These are phyloP conservation scores for Phylloscopus whistleri DNA, from an alignment of 2,113 vertebrate genomes.

Conservation along the genomic window DNA sequence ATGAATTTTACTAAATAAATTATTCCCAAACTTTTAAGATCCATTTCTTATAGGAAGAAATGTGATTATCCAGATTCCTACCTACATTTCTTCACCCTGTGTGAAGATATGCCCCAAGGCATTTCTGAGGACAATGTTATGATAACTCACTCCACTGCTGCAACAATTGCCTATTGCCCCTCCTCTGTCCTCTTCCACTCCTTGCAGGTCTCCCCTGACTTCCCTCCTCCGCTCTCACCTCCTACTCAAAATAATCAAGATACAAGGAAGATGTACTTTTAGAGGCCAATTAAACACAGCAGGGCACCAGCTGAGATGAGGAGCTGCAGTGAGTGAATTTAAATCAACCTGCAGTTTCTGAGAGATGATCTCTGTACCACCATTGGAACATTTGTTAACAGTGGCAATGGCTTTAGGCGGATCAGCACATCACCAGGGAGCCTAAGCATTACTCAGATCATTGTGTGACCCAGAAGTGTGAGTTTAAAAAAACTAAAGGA, in stretches of 20 bases:
- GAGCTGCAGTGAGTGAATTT: slow-evolving; percentile 40
- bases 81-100: not conserved
- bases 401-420: not conserved
- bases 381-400: not conserved
- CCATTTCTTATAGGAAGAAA: not conserved
- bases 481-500: not conserved
- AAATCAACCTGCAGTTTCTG: slow-evolving; percentile 48
- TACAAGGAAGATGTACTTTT: slow-evolving; percentile 18
- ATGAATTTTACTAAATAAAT: not conserved
- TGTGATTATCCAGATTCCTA: not conserved
- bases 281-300: slow-evolving; percentile 55
- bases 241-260: slow-evolving; percentile 31
- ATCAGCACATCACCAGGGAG: not conserved
- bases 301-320: slow-evolving; percentile 15
- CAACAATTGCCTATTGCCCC: not conserved
- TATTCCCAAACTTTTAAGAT: not conserved
- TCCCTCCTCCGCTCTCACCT: not conserved
- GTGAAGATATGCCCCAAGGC: not conserved
- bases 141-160: not conserved
- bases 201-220: not conserved
- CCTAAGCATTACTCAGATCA: not conserved
- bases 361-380: not conserved
- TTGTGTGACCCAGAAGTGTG: not conserved
- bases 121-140: not conserved
- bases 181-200: not conserved